These are phyloP conservation scores for Temnothorax nylanderi DNA, from an alignment of 1,140 invertebrate species.

Conservation along the genomic window DNA sequence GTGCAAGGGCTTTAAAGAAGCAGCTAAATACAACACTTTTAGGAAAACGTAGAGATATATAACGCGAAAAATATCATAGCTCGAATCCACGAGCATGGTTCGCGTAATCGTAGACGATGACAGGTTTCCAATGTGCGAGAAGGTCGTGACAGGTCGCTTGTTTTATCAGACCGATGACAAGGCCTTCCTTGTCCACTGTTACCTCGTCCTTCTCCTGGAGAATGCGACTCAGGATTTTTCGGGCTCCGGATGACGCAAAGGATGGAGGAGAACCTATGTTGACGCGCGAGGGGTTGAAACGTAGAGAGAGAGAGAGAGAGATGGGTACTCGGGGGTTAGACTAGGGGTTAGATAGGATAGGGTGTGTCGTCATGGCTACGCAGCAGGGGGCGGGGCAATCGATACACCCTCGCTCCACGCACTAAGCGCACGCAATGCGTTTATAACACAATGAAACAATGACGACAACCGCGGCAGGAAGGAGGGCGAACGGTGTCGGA, in stretches of 20 bases:
- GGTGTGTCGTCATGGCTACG: conserved; percentile 86
- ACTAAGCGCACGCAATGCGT: conserved; percentile 81
- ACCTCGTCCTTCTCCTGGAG: conserved; percentile 49
- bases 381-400: conserved; percentile 85
- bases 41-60: neutral
- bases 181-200: conserved; percentile 57
- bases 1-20: neutral
- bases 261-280: conserved; percentile 34
- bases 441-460: conserved; percentile 84
- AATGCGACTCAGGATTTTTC: conserved; percentile 41
- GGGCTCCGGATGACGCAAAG: conserved; percentile 61
- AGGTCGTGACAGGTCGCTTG: conserved; percentile 65
- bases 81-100: neutral
- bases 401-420: conserved; percentile 84
- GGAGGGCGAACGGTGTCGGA: conserved; percentile 57
- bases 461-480: conserved; percentile 74
- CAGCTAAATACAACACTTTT: neutral
- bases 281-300: conserved; percentile 69
- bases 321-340: conserved; percentile 80
- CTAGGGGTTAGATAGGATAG: conserved; percentile 84
- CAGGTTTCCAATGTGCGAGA: conserved; percentile 31
- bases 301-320: conserved; percentile 61
- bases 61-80: neutral
- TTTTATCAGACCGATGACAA: conserved; percentile 57
- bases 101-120: conserved; percentile 42